Evolutionary conservation across 2,797 vertebrate species (phyloP).

Genomic region (Myoxocephalus aenaeus): DNA sequence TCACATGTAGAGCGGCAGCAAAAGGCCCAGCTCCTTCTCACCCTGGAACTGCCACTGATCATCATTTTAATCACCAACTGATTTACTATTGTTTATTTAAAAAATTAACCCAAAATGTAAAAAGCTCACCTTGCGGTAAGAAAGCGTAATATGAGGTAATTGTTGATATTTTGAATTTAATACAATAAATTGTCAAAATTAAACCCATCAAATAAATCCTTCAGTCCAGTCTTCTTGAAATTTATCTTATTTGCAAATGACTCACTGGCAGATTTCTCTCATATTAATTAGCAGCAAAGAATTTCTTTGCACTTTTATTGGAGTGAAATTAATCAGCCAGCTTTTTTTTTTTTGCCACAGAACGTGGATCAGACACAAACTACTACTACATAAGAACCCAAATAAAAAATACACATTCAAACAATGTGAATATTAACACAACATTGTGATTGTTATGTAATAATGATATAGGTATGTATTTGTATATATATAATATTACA

Average conservation of each 20-base stretch:
- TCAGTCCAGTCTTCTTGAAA: background rate
- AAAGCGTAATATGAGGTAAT: background rate
- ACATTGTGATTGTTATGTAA: background rate
- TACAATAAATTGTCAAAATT: background rate
- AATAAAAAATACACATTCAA: background rate
- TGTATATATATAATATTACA: too few species aligned
- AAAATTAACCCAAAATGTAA: background rate
- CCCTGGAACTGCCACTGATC: background rate
- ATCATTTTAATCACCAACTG: constrained; percentile 29
- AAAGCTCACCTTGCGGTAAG: background rate
- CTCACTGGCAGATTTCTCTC: constrained; percentile 24
- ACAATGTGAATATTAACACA: background rate
- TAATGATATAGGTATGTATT: background rate
- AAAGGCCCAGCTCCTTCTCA: constrained; percentile 12
- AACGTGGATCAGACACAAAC: constrained; percentile 32
- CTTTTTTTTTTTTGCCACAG: constrained; percentile 41
- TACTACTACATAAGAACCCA: constrained; percentile 10
- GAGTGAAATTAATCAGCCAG: constrained; percentile 44
- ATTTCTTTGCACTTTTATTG: constrained; percentile 26
- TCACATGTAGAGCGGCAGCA: constrained; percentile 21
- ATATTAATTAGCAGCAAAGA: constrained; percentile 17
- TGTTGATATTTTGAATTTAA: constrained; percentile 3
- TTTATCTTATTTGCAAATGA: constrained; percentile 27
- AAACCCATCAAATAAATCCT: background rate
- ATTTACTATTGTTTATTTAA: constrained; percentile 17